A percentile compares a stretch with the other conserved stretches of the same genome.
These are phyloP conservation scores for Acanthopagrus latus DNA, from an alignment of 2,797 vertebrate genomes.

Conservation along the genomic window DNA sequence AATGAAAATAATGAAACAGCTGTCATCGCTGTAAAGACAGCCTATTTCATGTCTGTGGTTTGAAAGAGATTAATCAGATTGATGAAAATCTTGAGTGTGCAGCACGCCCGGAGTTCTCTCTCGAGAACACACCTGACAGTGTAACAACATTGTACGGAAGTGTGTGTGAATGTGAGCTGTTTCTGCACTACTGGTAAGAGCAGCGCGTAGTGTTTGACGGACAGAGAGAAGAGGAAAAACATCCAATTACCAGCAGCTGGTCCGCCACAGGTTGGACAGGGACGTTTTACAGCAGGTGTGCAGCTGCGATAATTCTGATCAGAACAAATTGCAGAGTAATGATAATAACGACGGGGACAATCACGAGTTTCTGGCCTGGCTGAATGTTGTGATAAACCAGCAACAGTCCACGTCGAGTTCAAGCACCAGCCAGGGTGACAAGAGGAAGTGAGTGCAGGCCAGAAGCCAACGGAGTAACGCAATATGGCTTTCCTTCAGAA, in stretches of 20 bases:
- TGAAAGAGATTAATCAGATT: conserved; percentile 47
- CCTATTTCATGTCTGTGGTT: conserved; percentile 40
- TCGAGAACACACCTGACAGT: conserved; percentile 43
- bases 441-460: conserved; percentile 68
- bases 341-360: conserved; percentile 22
- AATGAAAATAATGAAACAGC: conserved; percentile 68
- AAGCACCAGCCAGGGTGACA: conserved; percentile 53
- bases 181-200: conserved; percentile 8
- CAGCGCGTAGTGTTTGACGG: conserved; percentile 14
- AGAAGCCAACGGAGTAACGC: conserved; percentile 62
- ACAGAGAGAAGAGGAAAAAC: conserved; percentile 44
- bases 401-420: conserved; percentile 46
- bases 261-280: conserved; percentile 36
- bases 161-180: neutral
- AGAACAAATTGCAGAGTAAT: conserved; percentile 22
- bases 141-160: conserved; percentile 20
- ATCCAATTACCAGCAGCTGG: conserved; percentile 72
- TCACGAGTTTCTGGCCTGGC: conserved; percentile 20
- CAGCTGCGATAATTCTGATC: conserved; percentile 22
- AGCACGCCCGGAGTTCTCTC: conserved; percentile 29
- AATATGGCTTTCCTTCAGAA: conserved; percentile 71
- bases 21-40: conserved; percentile 53
- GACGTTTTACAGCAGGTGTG: conserved; percentile 17
- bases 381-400: conserved; percentile 47
- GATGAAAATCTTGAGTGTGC: conserved; percentile 38